phyloP scores from a whole-genome alignment of 2,888 invertebrate species.

The Rhingia campestris region DNA sequence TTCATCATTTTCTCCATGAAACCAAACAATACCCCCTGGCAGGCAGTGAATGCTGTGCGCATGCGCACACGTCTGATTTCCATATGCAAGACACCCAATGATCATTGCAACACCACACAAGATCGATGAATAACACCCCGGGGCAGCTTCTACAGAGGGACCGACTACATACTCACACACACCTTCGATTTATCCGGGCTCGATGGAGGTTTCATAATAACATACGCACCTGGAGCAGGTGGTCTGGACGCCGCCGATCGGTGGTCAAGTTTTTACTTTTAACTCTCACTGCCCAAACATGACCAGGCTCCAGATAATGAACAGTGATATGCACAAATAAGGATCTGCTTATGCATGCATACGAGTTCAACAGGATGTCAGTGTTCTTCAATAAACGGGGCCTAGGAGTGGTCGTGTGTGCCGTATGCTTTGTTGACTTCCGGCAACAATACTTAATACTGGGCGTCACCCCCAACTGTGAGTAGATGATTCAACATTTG shows the following conservation, averaged over 20 bases:
- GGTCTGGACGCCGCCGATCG: conserved; percentile 19
- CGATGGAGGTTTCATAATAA: conserved; percentile 40
- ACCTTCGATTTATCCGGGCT: conserved; percentile 42
- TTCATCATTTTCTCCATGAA: conserved; percentile 27
- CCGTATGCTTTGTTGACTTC: conserved; percentile 26
- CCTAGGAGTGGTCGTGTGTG: conserved; percentile 42
- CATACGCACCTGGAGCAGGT: conserved; percentile 73
- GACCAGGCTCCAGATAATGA: conserved; percentile 38
- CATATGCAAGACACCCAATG: conserved; percentile 36
- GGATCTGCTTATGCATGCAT: conserved; percentile 67
- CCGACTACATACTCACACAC: conserved; percentile 27
- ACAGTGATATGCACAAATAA: conserved; percentile 70
- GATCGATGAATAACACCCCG: conserved; percentile 70
- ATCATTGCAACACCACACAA: conserved; percentile 54
- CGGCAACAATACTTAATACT: conserved; percentile 49
- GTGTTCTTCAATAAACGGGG: conserved; percentile 11
- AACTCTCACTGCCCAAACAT: conserved; percentile 43
- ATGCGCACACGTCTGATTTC: conserved; percentile 4
- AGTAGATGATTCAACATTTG: conserved; percentile 1
- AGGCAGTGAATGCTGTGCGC: conserved; percentile 1
- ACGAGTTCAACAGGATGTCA: conserved; percentile 50
- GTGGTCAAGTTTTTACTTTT: conserved; percentile 37
- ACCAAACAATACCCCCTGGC: not conserved
- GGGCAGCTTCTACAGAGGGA: conserved; percentile 42
- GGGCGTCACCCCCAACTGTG: conserved; percentile 10